Evolutionary conservation across 2,888 invertebrate species (phyloP).

Genomic region (Exocentrus adspersus): DNA sequence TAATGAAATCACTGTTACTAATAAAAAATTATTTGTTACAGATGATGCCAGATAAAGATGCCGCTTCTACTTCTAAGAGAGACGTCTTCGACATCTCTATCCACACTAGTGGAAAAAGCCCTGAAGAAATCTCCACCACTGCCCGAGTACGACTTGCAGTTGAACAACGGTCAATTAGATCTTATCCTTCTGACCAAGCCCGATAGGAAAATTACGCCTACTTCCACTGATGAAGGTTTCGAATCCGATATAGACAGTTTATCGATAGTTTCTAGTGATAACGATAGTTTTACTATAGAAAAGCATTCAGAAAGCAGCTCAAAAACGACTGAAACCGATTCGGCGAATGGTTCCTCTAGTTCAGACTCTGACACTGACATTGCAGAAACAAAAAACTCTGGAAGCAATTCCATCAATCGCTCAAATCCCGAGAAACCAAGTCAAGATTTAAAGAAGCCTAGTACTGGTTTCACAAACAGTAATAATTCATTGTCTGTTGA

Average conservation of each 20-base stretch:
- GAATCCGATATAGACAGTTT: slow-evolving; percentile 64
- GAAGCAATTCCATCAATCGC: slow-evolving; percentile 1
- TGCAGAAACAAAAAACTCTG: slow-evolving; percentile 17
- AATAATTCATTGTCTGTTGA: too few species aligned
- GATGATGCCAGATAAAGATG: slow-evolving; percentile 61
- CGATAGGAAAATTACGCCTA: slow-evolving; percentile 40
- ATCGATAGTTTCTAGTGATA: slow-evolving; percentile 60
- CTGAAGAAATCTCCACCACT: slow-evolving; percentile 51
- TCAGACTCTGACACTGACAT: slow-evolving; percentile 59
- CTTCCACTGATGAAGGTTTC: slow-evolving; percentile 63
- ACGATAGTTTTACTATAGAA: slow-evolving; percentile 54
- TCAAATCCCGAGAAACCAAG: background rate
- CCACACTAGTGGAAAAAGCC: slow-evolving; percentile 59
- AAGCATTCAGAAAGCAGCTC: slow-evolving; percentile 29
- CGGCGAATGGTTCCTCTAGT: slow-evolving; percentile 62
- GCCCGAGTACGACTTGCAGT: slow-evolving; percentile 57
- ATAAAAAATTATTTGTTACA: too few species aligned
- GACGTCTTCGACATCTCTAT: slow-evolving; percentile 55
- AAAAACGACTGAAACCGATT: slow-evolving; percentile 60
- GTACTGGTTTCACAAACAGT: too few species aligned
- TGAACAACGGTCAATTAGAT: slow-evolving; percentile 56
- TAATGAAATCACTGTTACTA: too few species aligned
- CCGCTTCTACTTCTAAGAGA: slow-evolving; percentile 60
- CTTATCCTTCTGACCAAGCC: slow-evolving; percentile 48
- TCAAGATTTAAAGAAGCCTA: background rate